Conservation (phyloP, 2,888 invertebrate species). For the Eustalomyia histrio region DNA sequence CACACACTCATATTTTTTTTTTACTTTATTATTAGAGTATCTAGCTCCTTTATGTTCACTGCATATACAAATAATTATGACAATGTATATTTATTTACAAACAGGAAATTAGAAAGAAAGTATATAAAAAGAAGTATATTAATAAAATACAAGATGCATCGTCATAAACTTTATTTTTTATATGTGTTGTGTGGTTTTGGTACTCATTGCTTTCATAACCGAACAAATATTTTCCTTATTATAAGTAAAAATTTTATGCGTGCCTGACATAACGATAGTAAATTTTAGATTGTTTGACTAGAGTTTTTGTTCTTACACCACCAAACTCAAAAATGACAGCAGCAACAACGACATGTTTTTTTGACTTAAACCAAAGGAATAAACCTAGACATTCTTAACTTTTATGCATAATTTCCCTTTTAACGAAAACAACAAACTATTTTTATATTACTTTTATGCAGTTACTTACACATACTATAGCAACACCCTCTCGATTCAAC, state of each 20-base stretch:
- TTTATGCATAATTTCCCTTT: conserved; percentile 32
- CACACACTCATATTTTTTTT: no score
- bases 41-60: no score
- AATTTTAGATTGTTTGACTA: conserved; percentile 6
- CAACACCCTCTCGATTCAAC: not conserved
- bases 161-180: conserved; percentile 19
- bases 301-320: not conserved
- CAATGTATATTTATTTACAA: not conserved
- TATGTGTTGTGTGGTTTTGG: not conserved
- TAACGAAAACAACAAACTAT: conserved; percentile 3
- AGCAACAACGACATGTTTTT: not conserved
- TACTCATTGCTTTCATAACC: not conserved
- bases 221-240: not conserved
- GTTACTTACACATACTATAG: not conserved
- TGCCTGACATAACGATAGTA: conserved; percentile 22
- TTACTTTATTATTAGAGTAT: no score
- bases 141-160: not conserved
- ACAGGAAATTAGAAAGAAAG: not conserved
- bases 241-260: conserved; percentile 14
- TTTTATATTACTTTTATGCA: not conserved
- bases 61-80: no score
- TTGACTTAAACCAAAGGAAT: not conserved
- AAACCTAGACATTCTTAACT: not conserved
- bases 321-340: not conserved
- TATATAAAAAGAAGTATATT: not conserved